Evolutionary conservation across 2,888 invertebrate species (phyloP).

Genomic region (Patella caerulea): DNA sequence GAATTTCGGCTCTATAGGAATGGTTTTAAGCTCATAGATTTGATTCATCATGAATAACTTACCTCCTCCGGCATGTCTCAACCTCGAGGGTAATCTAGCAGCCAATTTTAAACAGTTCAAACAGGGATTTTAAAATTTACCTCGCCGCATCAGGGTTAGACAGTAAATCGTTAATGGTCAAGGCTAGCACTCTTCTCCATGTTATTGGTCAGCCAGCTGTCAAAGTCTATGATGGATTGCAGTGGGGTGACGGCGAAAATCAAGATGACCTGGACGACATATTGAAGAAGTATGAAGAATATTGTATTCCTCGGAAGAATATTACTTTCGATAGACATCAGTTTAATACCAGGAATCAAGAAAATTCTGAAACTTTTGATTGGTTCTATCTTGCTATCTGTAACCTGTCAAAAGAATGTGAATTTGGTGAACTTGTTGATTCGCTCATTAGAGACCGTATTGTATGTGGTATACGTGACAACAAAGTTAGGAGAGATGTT

Average conservation of each 20-base stretch:
- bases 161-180: background rate
- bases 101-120: background rate
- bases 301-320: slow-evolving; percentile 21
- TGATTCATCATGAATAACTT: background rate
- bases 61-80: background rate
- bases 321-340: slow-evolving; percentile 16
- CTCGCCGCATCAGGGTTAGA: background rate
- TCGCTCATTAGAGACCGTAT: slow-evolving; percentile 19
- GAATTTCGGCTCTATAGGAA: too few relatives aligned
- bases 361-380: slow-evolving; percentile 16
- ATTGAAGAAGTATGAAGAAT: slow-evolving; percentile 1
- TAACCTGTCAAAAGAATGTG: slow-evolving; percentile 15
- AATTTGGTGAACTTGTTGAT: slow-evolving; percentile 17
- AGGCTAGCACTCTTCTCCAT: background rate
- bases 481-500: background rate
- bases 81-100: background rate
- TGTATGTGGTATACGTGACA: slow-evolving; percentile 25
- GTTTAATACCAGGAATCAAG: slow-evolving; percentile 14
- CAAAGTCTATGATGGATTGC: background rate
- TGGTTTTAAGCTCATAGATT: too few relatives aligned
- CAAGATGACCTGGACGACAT: background rate
- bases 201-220: background rate
- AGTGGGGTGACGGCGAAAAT: background rate
- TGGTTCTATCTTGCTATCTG: slow-evolving; percentile 11
- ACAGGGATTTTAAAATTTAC: background rate